Base-by-base conservation (phyloP, 2,113 vertebrate genomes). In the Sylvietta virens region DNA sequence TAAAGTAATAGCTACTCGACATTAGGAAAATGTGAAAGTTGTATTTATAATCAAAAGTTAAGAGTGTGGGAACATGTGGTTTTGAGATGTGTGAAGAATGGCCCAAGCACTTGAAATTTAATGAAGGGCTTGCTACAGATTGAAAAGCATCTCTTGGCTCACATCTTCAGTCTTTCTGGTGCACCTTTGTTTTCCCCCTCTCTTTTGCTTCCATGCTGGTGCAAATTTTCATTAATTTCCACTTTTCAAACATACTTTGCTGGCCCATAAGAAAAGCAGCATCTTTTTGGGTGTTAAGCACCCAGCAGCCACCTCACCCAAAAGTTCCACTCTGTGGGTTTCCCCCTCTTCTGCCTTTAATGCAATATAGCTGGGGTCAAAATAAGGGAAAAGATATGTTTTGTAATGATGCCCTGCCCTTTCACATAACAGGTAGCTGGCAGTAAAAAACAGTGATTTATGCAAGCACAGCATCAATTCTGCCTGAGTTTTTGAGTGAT, bases 21-120 rank as follows among this genome's bases (percentile, higher is more conserved):
- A 85, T 79, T 72, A 93, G 35, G 65, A 42, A 61, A 66, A 53
- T 37, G 37, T 82, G 61, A 18, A 79, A 76, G 74, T 58, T 74
- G 4, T 79, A 60, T 92, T 93, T 90, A 81, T 87, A 84, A 94
- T 91, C 86, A 89, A 71, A 56, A 91, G 23, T 19, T 51, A 62
- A 73, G 64, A 22, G 12, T 22, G 9, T 1, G 4, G 28, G 60
- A 70, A 18, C 6, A 9, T 62, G n/a, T 66, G 30, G 42, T 74
- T 84, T 80, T n/a, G 53, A 28, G 81, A 39, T 1, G 2, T 37
- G 31, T 66, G 39, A 70, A 89, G 42, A 66, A 84, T 42, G 24
- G 23, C 60, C 17, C 12, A 58, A 40, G 22, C 60, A 31, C 56
- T 94, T 91, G 42, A 84, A 78, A 81, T 66, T 54, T 89, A 62